Conservation (phyloP, 1,140 invertebrate genomes). For the Sminthurides bifidus region DNA sequence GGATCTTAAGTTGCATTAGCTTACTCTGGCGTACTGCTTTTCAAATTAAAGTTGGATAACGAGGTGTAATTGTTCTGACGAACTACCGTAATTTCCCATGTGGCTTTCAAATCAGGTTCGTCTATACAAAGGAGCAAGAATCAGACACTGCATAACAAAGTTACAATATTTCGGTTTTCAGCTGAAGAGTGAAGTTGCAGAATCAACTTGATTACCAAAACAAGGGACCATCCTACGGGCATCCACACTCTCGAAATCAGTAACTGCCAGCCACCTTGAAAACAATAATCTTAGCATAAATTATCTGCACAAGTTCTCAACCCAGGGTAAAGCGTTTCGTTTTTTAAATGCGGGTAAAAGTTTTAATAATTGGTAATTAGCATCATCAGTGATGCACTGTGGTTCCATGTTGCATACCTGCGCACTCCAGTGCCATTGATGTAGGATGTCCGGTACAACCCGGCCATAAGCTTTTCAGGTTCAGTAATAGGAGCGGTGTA, state of each 20-base stretch:
- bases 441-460: conserved; percentile 20
- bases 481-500: no score
- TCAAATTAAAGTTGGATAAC: conserved; percentile 66
- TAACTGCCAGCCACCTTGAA: conserved; percentile 31
- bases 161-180: neutral
- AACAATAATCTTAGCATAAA: conserved; percentile 2
- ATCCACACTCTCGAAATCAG: conserved; percentile 46
- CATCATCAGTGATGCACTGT: no score
- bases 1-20: conserved; percentile 36
- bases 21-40: conserved; percentile 36
- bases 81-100: conserved; percentile 48
- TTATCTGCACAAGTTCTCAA: no score
- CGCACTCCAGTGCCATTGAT: conserved; percentile 3
- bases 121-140: conserved; percentile 6
- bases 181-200: neutral
- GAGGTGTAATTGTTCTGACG: conserved; percentile 51
- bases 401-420: no score
- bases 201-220: conserved; percentile 46
- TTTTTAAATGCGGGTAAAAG: neutral
- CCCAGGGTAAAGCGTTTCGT: neutral
- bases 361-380: no score
- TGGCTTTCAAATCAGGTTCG: conserved; percentile 43
- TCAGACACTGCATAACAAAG: neutral
- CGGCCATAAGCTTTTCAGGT: neutral
- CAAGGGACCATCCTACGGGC: conserved; percentile 47